Base-by-base conservation (phyloP, 2,888 invertebrate genomes). In the Aphidius colemani region DNA sequence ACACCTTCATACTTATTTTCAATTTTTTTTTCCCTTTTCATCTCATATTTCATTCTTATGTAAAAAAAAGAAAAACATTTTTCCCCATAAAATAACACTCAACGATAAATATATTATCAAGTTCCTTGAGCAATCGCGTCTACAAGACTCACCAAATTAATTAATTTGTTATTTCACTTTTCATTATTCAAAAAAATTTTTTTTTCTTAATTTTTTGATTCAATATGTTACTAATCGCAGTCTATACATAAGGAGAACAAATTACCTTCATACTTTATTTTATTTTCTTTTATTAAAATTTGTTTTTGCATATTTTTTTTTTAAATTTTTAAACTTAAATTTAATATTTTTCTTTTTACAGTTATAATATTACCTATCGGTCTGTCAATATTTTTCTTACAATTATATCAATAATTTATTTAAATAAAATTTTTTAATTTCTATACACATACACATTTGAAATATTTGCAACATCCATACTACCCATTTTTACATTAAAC, bases 371-470 rank as follows among this genome's bases (percentile, higher is more conserved):
- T 3, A 30, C 30, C 30, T 30, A 5, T 30, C 30, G 30, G 30
- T 30, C 30, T 44, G 50, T 64, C 46, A 45, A 56, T 49, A n/a
- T 46, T 44, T 39, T 53, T 53, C 40, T 61, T 48, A 18, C 7
- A 50, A 46, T 46, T 46, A 39, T 39, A 57, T 57, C 45, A 57
- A 45, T 57, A 44, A 13, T 44, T 46, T 46, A 46, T 57, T 57
- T 57, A 57, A 39, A 57, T 57, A 40, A 13, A 48, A 11, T 7
- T 13, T 48, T 48, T 66, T 66, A 63, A 66, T 65, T 61, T 65
- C 61, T 46, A 45, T 10, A 57, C 57, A 46, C 57, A 30, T 39
- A 7, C 40, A 46, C 57, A 46, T 46, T 30, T 7, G 30, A n/a
- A 30, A 45, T 46, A 30, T 18, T 39, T n/a, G 39, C 30, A 30